These are phyloP conservation scores for Pogonognathellus flavescens DNA, from an alignment of 1,140 invertebrate species.

Conservation along the genomic window DNA sequence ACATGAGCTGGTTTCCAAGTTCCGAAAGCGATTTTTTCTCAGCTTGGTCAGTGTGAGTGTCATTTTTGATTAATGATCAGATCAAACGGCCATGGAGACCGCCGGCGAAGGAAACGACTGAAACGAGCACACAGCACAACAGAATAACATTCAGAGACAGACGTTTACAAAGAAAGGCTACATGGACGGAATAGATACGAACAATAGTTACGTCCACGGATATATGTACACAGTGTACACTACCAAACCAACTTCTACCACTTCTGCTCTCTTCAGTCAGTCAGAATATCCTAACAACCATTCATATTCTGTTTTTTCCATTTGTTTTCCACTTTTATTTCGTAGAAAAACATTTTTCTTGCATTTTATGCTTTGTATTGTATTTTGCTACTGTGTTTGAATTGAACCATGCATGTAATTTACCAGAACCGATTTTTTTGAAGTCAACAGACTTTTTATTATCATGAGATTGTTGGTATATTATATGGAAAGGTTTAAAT, in stretches of 20 bases:
- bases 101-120: slow-evolving; percentile 43
- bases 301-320: not conserved
- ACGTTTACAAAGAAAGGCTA: slow-evolving; percentile 33
- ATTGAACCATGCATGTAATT: no score
- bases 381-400: no score
- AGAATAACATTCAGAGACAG: slow-evolving; percentile 33
- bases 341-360: no score
- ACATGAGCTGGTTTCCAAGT: slow-evolving; percentile 54
- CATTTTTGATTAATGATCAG: slow-evolving; percentile 65
- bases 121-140: slow-evolving; percentile 40
- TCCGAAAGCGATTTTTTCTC: slow-evolving; percentile 57
- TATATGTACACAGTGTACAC: not conserved
- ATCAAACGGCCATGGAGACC: slow-evolving; percentile 53
- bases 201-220: not conserved
- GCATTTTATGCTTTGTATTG: no score
- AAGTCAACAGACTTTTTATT: no score
- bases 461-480: no score
- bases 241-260: not conserved
- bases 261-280: slow-evolving; percentile 3
- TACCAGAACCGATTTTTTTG: no score
- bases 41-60: slow-evolving; percentile 59
- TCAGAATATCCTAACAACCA: not conserved
- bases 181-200: not conserved
- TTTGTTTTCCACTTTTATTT: no score
- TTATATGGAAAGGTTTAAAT: no score